Evolutionary conservation across 2,797 vertebrate genomes (phyloP), one percentile per base, ranked within the genome.

Genomic region (Microctenopoma stevenorrisi): DNA sequence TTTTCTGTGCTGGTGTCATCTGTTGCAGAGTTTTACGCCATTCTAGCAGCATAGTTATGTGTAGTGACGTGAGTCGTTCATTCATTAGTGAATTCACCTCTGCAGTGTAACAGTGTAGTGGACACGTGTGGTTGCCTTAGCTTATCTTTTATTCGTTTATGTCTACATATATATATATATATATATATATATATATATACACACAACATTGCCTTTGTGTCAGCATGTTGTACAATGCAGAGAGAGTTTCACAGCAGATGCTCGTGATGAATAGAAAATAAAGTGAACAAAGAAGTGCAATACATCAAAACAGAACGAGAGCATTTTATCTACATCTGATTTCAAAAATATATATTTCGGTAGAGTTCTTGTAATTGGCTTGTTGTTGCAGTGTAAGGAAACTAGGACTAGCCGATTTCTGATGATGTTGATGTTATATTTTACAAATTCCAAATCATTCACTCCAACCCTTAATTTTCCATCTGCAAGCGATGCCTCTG

Each of bases 401-500:
- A 54, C 74, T 57, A 38, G n/a, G 54, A 66, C 54, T 47, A 33
- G 57, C 22, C 61, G 64, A 72, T 77, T 75, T 76, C 60, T n/a
- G 42, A 71, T 42, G 12, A 68, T 64, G 69, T 82, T 73, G 68
- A 18, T 62, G 64, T 49, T 61, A 54, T 52, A 49, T 67, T 83
- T 67, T 63, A 16, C 33, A 52, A 60, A 63, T 53, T 70, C 52
- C 68, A 81, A 64, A 75, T 81, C 74, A 66, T 75, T 86, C 76
- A 61, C 25, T 58, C 51, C 51, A 38, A 51, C 26, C 46, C 10
- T 60, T 65, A 9, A 77, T 79, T 78, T 72, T 58, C 43, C 51
- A 67, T 46, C 38, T 4, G n/a, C 7, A 71, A 61, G 74, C 22
- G 4, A 71, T 64, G 53, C 58, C 64, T 22, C 47, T 56, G 26